A percentile compares a stretch with the other conserved stretches of the same genome.
phyloP scores from a whole-genome alignment of 2,113 vertebrate genomes.

The Phylloscopus trochiloides region DNA sequence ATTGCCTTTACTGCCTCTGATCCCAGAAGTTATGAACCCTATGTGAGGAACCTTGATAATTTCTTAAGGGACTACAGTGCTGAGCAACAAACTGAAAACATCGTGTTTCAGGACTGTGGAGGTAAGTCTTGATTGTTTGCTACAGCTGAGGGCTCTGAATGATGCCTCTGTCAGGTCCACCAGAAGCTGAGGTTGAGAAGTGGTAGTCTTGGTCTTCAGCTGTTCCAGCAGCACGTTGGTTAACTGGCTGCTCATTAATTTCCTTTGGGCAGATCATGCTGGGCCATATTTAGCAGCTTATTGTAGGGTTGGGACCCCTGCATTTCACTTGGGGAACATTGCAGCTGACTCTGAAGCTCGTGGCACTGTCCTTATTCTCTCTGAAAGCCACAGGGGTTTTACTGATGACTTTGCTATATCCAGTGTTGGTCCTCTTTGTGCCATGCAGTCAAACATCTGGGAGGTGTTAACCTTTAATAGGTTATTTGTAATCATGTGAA shows the following conservation, averaged over 20 bases:
- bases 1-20: conserved; percentile 73
- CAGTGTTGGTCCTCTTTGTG: not conserved
- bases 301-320: not conserved
- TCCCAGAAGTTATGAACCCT: not conserved
- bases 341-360: not conserved
- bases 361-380: not conserved
- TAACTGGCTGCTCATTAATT: not conserved
- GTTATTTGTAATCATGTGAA: not conserved
- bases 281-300: not conserved
- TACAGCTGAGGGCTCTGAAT: not conserved
- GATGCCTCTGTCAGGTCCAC: not conserved
- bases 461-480: not conserved
- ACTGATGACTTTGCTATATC: not conserved
- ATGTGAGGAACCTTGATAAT: conserved; percentile 39
- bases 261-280: not conserved
- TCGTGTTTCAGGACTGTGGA: conserved; percentile 79
- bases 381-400: not conserved
- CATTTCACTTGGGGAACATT: not conserved
- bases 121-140: conserved; percentile 59
- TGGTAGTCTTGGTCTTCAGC: not conserved
- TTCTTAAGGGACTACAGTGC: conserved; percentile 76
- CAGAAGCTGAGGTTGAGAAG: not conserved
- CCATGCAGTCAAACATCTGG: not conserved
- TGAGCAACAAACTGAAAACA: conserved; percentile 18
- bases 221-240: fast-evolving